Evolutionary conservation across 2,797 vertebrate species (phyloP).

Genomic region (Euthynnus affinis): DNA sequence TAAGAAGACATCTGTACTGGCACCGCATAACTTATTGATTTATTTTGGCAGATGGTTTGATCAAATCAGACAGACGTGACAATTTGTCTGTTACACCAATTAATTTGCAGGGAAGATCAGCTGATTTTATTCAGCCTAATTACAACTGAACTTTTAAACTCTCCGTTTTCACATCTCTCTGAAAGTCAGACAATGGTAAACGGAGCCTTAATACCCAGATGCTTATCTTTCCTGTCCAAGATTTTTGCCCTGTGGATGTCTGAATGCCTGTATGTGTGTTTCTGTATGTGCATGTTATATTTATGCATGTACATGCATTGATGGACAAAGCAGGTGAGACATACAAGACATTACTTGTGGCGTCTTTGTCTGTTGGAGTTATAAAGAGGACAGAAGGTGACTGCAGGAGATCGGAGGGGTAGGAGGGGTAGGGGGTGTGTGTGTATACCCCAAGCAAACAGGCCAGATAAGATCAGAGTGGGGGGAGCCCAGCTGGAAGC

Average conservation of each 20-base stretch:
- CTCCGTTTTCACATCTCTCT: conserved; percentile 21
- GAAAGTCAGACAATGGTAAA: conserved; percentile 59
- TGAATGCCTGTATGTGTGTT: conserved; percentile 8
- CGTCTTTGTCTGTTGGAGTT: conserved; percentile 10
- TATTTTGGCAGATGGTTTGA: conserved; percentile 46
- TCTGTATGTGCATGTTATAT: not conserved
- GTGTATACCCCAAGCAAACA: conserved; percentile 69
- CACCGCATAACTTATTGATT: conserved; percentile 39
- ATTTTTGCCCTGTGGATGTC: conserved; percentile 19
- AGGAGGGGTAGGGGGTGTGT: no score
- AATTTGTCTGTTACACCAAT: conserved; percentile 42
- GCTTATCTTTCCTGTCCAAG: conserved; percentile 59
- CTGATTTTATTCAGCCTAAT: conserved; percentile 54
- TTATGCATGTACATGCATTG: not conserved
- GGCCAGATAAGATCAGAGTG: conserved; percentile 81
- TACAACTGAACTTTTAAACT: conserved; percentile 54
- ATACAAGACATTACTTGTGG: not conserved
- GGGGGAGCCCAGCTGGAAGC: conserved; percentile 77
- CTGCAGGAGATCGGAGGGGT: conserved; percentile 32
- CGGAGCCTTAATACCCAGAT: conserved; percentile 56
- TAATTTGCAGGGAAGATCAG: conserved; percentile 37
- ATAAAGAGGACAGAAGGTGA: conserved; percentile 22
- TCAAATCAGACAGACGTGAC: conserved; percentile 47
- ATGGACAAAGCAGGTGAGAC: conserved; percentile 14
- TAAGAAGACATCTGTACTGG: conserved; percentile 41